These are phyloP conservation scores for Mus minutoides DNA, from an alignment of 2,797 vertebrate species.

Conservation along the genomic window DNA sequence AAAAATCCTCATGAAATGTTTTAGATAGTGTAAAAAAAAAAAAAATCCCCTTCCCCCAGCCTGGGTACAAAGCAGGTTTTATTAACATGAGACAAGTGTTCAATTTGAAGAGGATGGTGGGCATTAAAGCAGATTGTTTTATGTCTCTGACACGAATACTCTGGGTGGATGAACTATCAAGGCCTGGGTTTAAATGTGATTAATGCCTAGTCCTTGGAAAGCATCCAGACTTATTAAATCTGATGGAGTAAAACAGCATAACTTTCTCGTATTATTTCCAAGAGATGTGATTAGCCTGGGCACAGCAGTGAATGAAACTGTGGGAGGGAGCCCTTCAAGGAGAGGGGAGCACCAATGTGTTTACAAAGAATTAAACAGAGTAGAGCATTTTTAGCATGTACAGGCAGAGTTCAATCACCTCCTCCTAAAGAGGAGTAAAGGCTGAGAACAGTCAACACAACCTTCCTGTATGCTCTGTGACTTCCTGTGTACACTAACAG, in stretches of 20 bases:
- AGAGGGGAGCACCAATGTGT: conserved; percentile 60
- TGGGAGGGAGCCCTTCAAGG: conserved; percentile 72
- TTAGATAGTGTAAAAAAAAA: conserved; percentile 40
- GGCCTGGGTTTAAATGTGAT: conserved; percentile 86
- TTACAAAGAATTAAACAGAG: conserved; percentile 38
- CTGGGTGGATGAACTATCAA: conserved; percentile 84
- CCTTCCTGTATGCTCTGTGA: neutral
- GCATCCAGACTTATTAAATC: conserved; percentile 87
- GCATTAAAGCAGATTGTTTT: conserved; percentile 85
- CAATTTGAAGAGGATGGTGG: conserved; percentile 83
- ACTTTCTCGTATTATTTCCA: conserved; percentile 85
- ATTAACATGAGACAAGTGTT: conserved; percentile 84
- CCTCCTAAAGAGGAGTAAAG: neutral
- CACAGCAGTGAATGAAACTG: conserved; percentile 70
- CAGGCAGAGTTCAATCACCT: neutral
- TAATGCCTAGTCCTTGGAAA: conserved; percentile 85
- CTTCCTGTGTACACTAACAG: neutral
- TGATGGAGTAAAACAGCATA: conserved; percentile 84
- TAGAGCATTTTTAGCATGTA: neutral
- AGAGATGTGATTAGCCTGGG: conserved; percentile 78
- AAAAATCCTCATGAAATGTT: conserved; percentile 77
- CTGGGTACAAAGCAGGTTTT: conserved; percentile 83
- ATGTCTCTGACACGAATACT: conserved; percentile 86
- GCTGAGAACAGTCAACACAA: neutral
- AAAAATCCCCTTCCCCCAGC: neutral